phyloP scores from a whole-genome alignment of 2,113 vertebrate species.

The Anhinga anhinga region DNA sequence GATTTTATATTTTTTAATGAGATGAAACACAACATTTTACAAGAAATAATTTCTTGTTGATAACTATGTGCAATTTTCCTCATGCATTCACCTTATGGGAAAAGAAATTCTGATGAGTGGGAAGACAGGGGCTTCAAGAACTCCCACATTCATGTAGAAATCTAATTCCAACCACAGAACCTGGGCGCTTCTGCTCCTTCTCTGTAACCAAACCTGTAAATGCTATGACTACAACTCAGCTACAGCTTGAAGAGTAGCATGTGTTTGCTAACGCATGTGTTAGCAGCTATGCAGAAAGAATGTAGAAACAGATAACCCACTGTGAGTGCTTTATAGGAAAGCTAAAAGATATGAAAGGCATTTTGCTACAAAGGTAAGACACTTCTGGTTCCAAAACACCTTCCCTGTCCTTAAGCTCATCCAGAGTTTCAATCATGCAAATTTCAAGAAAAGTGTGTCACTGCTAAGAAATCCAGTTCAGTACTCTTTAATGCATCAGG shows the following conservation, averaged over 20 bases:
- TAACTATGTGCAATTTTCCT: not conserved
- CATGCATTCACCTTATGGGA: not conserved
- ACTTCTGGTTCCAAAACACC: not conserved
- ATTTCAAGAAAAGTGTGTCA: not conserved
- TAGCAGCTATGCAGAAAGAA: not conserved
- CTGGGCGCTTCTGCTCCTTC: not conserved
- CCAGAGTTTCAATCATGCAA: rapidly evolving
- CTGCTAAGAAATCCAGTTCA: not conserved
- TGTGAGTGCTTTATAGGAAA: not conserved
- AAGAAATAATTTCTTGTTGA: not conserved
- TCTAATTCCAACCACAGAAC: not conserved
- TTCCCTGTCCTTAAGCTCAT: not conserved
- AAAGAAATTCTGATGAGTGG: not conserved
- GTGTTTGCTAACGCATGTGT: not conserved
- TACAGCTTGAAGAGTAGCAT: not conserved
- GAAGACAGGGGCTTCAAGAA: not conserved
- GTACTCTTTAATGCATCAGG: not conserved
- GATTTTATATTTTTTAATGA: not conserved
- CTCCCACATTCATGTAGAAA: not conserved
- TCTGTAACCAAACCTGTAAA: not conserved
- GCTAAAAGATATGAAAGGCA: not conserved
- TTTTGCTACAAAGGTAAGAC: not conserved
- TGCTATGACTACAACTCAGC: not conserved
- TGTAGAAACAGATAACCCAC: not conserved
- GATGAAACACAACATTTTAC: not conserved